Percentiles rank a stretch among this genome's conserved stretches.
Conservation (phyloP, 2,888 invertebrate species). For the Caenorhabditis panamensis region DNA sequence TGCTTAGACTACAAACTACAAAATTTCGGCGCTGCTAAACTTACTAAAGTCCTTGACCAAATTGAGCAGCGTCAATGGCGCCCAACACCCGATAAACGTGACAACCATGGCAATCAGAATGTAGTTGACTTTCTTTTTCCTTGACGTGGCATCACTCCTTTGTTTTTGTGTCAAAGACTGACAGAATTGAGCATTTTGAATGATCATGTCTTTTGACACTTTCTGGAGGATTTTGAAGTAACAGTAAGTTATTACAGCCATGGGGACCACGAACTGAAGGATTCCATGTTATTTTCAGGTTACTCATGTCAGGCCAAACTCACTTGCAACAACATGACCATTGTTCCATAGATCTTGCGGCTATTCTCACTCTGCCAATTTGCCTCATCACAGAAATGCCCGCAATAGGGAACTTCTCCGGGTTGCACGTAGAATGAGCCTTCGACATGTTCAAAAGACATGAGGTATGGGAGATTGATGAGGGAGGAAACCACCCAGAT, state of each 20-base stretch:
- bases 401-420: conserved; percentile 75
- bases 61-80: conserved; percentile 80
- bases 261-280: conserved; percentile 79
- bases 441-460: conserved; percentile 78
- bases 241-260: conserved; percentile 80
- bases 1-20: too few species aligned
- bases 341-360: conserved; percentile 87
- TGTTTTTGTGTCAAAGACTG: conserved; percentile 78
- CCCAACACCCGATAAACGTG: conserved; percentile 80
- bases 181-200: conserved; percentile 79
- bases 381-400: conserved; percentile 83
- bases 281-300: not conserved
- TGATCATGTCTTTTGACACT: conserved; percentile 80
- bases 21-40: conserved; percentile 22
- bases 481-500: conserved; percentile 79
- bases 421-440: conserved; percentile 81
- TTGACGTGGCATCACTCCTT: conserved; percentile 76
- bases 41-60: conserved; percentile 79
- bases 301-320: not conserved
- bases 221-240: conserved; percentile 80
- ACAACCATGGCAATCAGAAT: conserved; percentile 88
- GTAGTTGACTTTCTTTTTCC: conserved; percentile 75
- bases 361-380: conserved; percentile 90
- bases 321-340: conserved; percentile 79
- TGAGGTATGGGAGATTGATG: conserved; percentile 80